A percentile compares a stretch with the other conserved stretches of the same genome.
phyloP scores from a whole-genome alignment of 1,140 invertebrate genomes.

The Patella vulgata region DNA sequence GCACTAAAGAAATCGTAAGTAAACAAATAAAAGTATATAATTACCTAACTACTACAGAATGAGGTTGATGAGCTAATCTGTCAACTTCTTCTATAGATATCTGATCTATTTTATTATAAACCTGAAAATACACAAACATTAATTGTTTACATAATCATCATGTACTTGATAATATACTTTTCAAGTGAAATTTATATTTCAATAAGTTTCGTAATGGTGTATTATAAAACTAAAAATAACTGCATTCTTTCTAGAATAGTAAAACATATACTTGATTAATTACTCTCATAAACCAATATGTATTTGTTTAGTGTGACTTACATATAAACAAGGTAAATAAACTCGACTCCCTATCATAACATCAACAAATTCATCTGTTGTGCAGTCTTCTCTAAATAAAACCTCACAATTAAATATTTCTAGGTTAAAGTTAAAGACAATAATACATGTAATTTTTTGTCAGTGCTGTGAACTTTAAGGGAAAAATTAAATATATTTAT shows the following conservation, averaged over 20 bases:
- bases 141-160: neutral
- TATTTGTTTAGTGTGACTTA: too few species aligned
- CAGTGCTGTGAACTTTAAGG: too few species aligned
- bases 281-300: too few species aligned
- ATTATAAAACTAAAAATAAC: too few species aligned
- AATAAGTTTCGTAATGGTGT: too few species aligned
- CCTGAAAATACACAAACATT: slow-evolving; percentile 56
- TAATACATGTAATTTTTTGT: too few species aligned
- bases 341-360: slow-evolving; percentile 98
- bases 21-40: too few species aligned
- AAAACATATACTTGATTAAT: too few species aligned
- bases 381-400: slow-evolving; percentile 95
- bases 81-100: slow-evolving; percentile 99
- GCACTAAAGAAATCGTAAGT: too few species aligned
- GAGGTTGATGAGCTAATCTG: slow-evolving; percentile 86
- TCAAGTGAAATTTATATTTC: neutral
- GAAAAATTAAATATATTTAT: too few species aligned
- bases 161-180: neutral
- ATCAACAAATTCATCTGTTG: slow-evolving; percentile 97
- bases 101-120: slow-evolving; percentile 99
- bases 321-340: slow-evolving; percentile 96
- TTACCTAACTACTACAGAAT: slow-evolving; percentile 95
- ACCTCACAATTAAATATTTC: slow-evolving; percentile 98
- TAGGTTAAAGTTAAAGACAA: slow-evolving; percentile 38
- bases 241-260: too few species aligned